Evolutionary conservation across 2,888 invertebrate species (phyloP).

Genomic region (Lochmaea crataegi): DNA sequence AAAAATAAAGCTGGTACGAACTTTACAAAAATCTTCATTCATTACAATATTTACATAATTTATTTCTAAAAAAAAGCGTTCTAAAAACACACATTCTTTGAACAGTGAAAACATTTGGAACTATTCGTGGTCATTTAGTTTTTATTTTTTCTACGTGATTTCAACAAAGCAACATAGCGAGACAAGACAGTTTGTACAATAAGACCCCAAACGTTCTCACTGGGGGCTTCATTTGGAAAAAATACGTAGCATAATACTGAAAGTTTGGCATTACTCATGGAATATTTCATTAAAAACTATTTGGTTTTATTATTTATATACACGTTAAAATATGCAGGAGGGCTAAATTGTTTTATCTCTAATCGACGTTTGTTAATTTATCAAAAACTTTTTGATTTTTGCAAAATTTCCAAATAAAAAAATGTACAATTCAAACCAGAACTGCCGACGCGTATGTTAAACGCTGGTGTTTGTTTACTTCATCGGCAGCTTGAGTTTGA

Average conservation of each 20-base stretch:
- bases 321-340: conserved; percentile 10
- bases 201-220: not conserved
- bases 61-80: conserved; percentile 41
- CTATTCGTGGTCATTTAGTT: not conserved
- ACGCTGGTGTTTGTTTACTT: no score
- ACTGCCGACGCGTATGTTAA: not conserved
- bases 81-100: conserved; percentile 31
- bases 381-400: conserved; percentile 11
- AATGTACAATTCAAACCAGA: not conserved
- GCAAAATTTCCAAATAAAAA: conserved; percentile 1
- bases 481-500: no score
- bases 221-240: conserved; percentile 4
- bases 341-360: not conserved
- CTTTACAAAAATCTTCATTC: conserved; percentile 47
- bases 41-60: conserved; percentile 44
- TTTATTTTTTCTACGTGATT: no score
- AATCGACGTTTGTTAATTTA: conserved; percentile 20
- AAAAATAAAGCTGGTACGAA: conserved; percentile 47
- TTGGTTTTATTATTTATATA: conserved; percentile 34
- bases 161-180: no score
- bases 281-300: conserved; percentile 36
- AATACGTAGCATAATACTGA: conserved; percentile 48
- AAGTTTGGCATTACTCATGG: conserved; percentile 48
- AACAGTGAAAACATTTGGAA: conserved; percentile 31
- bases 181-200: not conserved